Percentiles rank a stretch among this genome's conserved stretches.
Evolutionary conservation across 1,140 invertebrate genomes (phyloP).

Genomic region (Hypothenemus hampei): DNA sequence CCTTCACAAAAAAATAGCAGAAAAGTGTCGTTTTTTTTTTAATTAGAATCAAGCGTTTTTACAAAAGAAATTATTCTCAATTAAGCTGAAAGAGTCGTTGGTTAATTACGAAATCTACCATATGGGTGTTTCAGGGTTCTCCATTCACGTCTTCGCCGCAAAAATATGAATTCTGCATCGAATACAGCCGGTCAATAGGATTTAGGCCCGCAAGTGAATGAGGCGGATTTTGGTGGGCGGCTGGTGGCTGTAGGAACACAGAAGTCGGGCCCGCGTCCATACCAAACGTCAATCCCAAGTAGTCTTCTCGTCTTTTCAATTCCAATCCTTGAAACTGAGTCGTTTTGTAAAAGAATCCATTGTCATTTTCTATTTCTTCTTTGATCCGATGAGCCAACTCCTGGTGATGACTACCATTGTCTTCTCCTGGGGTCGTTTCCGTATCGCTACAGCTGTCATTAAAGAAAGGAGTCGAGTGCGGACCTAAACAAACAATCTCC

Average conservation of each 20-base stretch:
- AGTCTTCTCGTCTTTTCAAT: conserved; percentile 33
- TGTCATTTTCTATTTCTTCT: conserved; percentile 43
- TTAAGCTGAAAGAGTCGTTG: too few species aligned
- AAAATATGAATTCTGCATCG: conserved; percentile 62
- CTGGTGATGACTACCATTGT: conserved; percentile 32
- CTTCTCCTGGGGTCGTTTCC: conserved; percentile 43
- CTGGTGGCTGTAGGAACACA: conserved; percentile 39
- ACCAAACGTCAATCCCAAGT: conserved; percentile 26
- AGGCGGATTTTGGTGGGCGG: conserved; percentile 38
- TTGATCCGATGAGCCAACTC: conserved; percentile 44
- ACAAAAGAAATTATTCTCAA: too few species aligned
- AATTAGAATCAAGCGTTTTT: too few species aligned
- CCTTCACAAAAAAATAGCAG: too few species aligned
- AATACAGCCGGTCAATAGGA: conserved; percentile 59
- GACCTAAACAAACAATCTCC: conserved; percentile 39
- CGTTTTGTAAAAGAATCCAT: conserved; percentile 40
- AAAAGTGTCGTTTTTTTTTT: too few species aligned
- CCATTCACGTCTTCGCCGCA: conserved; percentile 51
- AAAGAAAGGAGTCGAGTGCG: conserved; percentile 44
- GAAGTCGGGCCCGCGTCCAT: conserved; percentile 32
- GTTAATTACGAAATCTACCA: too few species aligned
- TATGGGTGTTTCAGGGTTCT: conserved; percentile 39
- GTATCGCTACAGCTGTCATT: conserved; percentile 51
- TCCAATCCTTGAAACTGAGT: conserved; percentile 25
- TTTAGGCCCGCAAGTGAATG: conserved; percentile 46